These are phyloP conservation scores for Columbina picui DNA, from an alignment of 2,113 vertebrate genomes.

Conservation along the genomic window DNA sequence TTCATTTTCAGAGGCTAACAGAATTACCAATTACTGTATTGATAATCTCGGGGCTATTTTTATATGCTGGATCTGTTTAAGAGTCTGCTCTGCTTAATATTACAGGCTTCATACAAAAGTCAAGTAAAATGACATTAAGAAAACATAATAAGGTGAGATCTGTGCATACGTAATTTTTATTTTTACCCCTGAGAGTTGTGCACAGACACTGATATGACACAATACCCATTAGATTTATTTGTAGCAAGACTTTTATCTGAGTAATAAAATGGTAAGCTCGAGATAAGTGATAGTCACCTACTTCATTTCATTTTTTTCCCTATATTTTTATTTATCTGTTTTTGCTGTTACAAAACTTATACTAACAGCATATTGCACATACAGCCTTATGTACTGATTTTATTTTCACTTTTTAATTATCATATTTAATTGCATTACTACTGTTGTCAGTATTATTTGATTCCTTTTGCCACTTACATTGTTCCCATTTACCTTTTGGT, in stretches of 20 bases:
- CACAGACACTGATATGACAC: background rate
- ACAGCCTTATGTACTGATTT: background rate
- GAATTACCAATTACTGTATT: background rate
- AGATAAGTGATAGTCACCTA: background rate
- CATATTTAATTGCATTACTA: background rate
- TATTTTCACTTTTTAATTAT: background rate
- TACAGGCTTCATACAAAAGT: background rate
- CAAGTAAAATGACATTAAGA: slow-evolving; percentile 4
- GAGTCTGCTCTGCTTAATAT: background rate
- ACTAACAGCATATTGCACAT: background rate
- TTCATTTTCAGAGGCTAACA: slow-evolving; percentile 35
- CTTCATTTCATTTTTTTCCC: background rate
- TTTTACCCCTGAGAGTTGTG: background rate
- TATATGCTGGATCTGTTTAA: background rate
- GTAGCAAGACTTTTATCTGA: background rate
- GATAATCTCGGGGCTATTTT: slow-evolving; percentile 17
- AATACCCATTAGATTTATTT: background rate
- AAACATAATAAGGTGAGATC: background rate
- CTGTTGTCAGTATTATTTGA: background rate
- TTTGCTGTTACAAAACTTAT: background rate
- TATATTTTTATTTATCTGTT: background rate
- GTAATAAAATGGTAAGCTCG: background rate
- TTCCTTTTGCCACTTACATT: background rate
- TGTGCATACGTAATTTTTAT: background rate
- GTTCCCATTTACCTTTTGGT: background rate